Conservation (phyloP, 2,797 vertebrate species). For the Pangasius sanitwongsei region DNA sequence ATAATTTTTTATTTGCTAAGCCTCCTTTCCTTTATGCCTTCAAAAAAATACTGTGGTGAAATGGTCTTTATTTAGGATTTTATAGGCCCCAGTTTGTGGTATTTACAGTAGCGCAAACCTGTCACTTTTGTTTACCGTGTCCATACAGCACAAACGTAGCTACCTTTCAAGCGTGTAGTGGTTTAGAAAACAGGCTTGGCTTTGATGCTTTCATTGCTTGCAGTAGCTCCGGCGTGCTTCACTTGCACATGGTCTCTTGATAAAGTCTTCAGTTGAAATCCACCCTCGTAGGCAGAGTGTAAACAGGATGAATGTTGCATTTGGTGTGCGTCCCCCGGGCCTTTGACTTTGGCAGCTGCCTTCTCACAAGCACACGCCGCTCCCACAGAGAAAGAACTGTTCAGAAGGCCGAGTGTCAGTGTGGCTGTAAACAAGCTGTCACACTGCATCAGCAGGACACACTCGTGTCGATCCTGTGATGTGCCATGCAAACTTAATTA, state of each 20-base stretch:
- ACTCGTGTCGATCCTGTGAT: background rate
- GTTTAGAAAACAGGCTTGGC: constrained; percentile 23
- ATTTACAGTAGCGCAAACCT: constrained; percentile 13
- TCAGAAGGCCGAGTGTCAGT: constrained; percentile 4
- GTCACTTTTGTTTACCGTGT: constrained; percentile 32
- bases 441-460: background rate
- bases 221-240: constrained; percentile 20
- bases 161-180: background rate
- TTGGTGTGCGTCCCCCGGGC: constrained; percentile 26
- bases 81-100: constrained; percentile 26
- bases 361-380: background rate
- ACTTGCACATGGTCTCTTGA: background rate
- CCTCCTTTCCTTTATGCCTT: constrained; percentile 46
- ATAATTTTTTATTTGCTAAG: constrained; percentile 40
- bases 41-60: constrained; percentile 51
- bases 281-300: constrained; percentile 13
- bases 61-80: constrained; percentile 22
- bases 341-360: constrained; percentile 22
- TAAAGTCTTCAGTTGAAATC: constrained; percentile 14
- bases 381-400: background rate
- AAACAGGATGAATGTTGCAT: constrained; percentile 40
- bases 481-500: background rate
- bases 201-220: constrained; percentile 37
- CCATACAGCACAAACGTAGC: background rate
- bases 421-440: constrained; percentile 10